Evolutionary conservation across 2,888 invertebrate species (phyloP), one percentile per base, ranked within the genome.

Genomic region (Alloplasta piceator): DNA sequence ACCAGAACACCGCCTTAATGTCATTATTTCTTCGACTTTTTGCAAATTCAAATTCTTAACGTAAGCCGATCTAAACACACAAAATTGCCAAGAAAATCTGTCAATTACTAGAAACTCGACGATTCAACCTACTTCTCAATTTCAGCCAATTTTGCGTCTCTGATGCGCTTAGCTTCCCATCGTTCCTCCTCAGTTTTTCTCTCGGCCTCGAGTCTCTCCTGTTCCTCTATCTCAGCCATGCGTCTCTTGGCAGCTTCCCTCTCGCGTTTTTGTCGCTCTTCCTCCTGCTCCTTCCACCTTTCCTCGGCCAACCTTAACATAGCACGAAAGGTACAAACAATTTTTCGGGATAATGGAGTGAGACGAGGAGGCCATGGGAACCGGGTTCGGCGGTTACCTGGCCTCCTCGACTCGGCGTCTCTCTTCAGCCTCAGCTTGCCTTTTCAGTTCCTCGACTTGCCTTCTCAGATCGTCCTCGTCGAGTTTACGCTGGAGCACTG

Each of bases 131-230:
- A 81, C 81, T 81, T 81, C 38, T 81, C 60, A 50, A 81, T 81
- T 41, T 84, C 83, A 26, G 82, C 83, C 66, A 86, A 76, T 74
- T 93, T 94, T 92, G 92, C 92, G 93, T 93, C 92, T 90, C 92
- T 91, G 55, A 93, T 92, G 88, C 89, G 85, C 91, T 82, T 81
- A 41, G 70, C 71, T 67, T 92, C 94, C 89, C 91, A 82, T 70
- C 92, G 91, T 4, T 92, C 93, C 77, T 94, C 93, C 84, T 94
- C 94, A 0, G 91, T 92, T 84, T 93, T 91, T 58, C 91, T 89
- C 87, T 93, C 93, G 84, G 93, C 94, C 86, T 94, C 94, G 74
- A 93, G 90, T 85, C 94, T 94, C 52, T 92, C 93, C 78, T 91
- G 91, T 81, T 93, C 93, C 39, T 88, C 88, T 82, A 93, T 92